phyloP scores from a whole-genome alignment of 2,113 vertebrate genomes.

The Cranoglanis bouderius region DNA sequence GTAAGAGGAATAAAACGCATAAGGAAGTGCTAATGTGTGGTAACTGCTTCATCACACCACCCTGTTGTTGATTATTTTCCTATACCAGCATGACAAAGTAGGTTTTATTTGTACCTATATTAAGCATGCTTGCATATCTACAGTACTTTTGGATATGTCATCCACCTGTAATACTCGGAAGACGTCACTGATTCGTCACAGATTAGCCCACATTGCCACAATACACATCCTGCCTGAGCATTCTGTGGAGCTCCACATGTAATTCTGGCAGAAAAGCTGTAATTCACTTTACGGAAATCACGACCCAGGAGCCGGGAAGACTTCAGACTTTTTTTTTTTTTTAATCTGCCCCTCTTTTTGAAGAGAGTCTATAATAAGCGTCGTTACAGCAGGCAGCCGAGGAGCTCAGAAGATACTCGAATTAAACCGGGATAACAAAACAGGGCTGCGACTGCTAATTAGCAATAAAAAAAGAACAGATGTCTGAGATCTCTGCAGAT shows the following conservation, averaged over 20 bases:
- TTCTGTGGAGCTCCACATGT: neutral
- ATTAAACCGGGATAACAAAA: slow-evolving; percentile 6
- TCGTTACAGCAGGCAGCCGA: slow-evolving; percentile 12
- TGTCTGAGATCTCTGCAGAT: slow-evolving; percentile 7
- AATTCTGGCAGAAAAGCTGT: neutral
- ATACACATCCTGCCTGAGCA: neutral
- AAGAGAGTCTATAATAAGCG: slow-evolving; percentile 23
- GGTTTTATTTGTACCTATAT: neutral
- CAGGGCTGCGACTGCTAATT: slow-evolving; percentile 19
- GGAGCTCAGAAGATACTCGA: neutral
- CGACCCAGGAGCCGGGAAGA: neutral
- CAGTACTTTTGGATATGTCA: neutral
- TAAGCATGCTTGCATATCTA: neutral
- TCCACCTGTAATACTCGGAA: neutral
- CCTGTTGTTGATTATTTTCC: neutral
- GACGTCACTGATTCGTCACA: neutral
- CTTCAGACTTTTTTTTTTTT: neutral
- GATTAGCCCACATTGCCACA: neutral
- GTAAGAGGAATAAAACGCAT: neutral
- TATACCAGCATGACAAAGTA: neutral
- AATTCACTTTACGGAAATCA: neutral
- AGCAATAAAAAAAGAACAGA: neutral
- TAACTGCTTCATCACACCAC: neutral
- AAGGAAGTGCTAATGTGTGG: neutral
- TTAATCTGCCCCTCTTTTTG: slow-evolving; percentile 19